Conservation (phyloP, 92 coral and sea anemone genomes). For the Metridium senile region DNA sequence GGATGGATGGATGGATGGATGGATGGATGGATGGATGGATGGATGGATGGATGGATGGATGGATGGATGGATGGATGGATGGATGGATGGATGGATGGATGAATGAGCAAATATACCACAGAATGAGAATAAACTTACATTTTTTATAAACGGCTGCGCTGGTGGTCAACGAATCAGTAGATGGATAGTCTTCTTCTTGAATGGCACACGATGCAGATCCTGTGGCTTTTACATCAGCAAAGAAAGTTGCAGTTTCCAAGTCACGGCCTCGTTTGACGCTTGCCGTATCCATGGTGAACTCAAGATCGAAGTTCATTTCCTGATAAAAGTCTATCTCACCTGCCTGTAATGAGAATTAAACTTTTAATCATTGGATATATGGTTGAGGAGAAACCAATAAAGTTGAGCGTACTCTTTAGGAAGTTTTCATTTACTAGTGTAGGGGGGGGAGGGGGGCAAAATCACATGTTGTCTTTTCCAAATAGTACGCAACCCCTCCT, state of each 20-base stretch:
- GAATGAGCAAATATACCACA: not conserved
- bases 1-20: not conserved
- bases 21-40: not conserved
- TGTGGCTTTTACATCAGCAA: constrained; percentile 9
- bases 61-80: not conserved
- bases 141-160: not conserved
- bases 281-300: not conserved
- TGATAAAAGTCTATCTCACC: not conserved
- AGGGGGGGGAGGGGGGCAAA: too few relatives aligned
- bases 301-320: not conserved
- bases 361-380: too few relatives aligned
- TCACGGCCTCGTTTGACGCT: constrained; percentile 19
- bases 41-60: not conserved
- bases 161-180: constrained; percentile 8
- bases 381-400: too few relatives aligned
- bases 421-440: too few relatives aligned
- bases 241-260: constrained; percentile 6
- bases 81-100: not conserved
- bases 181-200: not conserved
- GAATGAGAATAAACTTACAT: too few relatives aligned
- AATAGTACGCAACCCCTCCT: too few relatives aligned
- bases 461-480: too few relatives aligned
- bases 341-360: not conserved
- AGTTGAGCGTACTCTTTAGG: too few relatives aligned
- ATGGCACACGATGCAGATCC: constrained; percentile 7